Evolutionary conservation across 2,113 vertebrate species (phyloP), one percentile per base, ranked within the genome.

Genomic region (Dermatemys mawii): DNA sequence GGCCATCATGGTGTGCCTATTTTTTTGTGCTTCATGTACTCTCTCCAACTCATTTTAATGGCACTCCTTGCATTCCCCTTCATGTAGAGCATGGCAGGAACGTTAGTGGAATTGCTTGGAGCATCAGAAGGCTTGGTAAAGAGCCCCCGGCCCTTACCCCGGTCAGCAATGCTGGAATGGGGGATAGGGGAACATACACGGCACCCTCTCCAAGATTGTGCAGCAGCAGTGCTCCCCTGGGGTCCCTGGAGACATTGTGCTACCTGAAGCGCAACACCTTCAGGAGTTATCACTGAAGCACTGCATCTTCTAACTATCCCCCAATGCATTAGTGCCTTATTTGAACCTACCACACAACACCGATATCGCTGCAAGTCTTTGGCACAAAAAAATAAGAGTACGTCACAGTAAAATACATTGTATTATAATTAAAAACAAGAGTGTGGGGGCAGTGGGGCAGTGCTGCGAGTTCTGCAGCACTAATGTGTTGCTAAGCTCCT

Each of bases 81-180:
- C 82, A 22, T 70, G 51, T 29, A 49, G 79, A 19, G n/a, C 10
- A 9, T n/a, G 17, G 63, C 35, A 67, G 16, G 81, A 92, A 54
- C 54, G 4, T 81, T 94, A 84, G 90, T 67, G 89, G 6, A 67
- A 81, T 17, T 88, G 86, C 26, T 35, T 11, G 0, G 12, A n/a
- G 29, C 75, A 81, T 51, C 48, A 93, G 87, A 88, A 94, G 83
- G 86, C 54, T 16, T 78, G 50, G 53, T 67, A 83, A 70, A 70
- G 63, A 5, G 19, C 16, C 19, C 19, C n/a, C n/a, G 21, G 63
- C 19, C n/a, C 83, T 90, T 95, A 75, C 46, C 85, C 6, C 92
- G 8, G 14, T 85, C 57, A 60, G 50, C 49, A 90, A 10, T 48
- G 67, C 12, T 54, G 5, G n/a, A 90, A 19, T 10, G 44, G 14